Conservation (phyloP, 2,888 invertebrate species). For the Tipula confusa region DNA sequence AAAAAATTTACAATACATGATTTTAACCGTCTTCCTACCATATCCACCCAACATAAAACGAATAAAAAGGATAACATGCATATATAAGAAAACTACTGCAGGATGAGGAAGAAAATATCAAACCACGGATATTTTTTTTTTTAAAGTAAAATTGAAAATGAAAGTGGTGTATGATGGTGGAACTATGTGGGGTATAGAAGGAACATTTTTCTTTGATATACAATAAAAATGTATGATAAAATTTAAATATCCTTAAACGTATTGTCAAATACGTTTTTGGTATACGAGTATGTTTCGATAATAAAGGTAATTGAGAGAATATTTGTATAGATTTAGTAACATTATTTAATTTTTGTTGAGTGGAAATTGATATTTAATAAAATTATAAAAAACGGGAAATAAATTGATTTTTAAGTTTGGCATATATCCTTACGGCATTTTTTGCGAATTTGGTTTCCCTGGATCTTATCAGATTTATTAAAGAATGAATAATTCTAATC, state of each 20-base stretch:
- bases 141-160: not conserved
- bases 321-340: not conserved
- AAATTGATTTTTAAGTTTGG: not conserved
- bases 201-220: not conserved
- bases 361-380: slow-evolving; percentile 8
- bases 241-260: slow-evolving; percentile 12
- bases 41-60: not conserved
- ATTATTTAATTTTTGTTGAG: not conserved
- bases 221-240: not conserved
- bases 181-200: not conserved
- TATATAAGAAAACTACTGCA: not conserved
- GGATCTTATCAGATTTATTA: too few relatives aligned
- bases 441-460: too few relatives aligned
- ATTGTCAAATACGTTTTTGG: not conserved
- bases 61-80: not conserved
- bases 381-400: not conserved
- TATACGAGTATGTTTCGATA: not conserved
- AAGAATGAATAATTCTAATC: too few relatives aligned
- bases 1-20: not conserved
- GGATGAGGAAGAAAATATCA: not conserved
- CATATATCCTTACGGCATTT: too few relatives aligned
- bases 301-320: not conserved
- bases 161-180: not conserved
- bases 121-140: not conserved
- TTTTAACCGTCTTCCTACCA: not conserved